phyloP scores from a whole-genome alignment of 2,888 invertebrate species.

The Trissolcus brochymenae region DNA sequence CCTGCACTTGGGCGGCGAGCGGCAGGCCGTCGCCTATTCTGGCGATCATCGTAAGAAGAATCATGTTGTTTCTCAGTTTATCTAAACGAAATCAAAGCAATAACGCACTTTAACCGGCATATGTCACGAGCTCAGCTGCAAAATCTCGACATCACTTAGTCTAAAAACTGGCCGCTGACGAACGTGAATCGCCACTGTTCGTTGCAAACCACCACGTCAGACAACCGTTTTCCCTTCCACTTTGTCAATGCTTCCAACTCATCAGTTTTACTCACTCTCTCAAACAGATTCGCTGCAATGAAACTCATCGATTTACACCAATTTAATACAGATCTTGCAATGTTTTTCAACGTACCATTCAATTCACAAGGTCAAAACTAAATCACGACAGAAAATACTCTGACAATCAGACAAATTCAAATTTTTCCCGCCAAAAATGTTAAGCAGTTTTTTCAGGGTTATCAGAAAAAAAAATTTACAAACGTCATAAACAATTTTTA shows the following conservation, averaged over 20 bases:
- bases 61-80: constrained; percentile 81
- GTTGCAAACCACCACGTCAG: constrained; percentile 43
- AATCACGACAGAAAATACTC: too few species aligned
- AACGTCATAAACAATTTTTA: too few species aligned
- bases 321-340: not conserved
- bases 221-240: constrained; percentile 35
- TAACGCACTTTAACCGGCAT: constrained; percentile 3
- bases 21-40: constrained; percentile 96
- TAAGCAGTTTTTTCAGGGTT: too few species aligned
- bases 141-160: constrained; percentile 30
- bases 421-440: too few species aligned
- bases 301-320: too few species aligned
- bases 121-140: constrained; percentile 5
- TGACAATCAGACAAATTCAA: too few species aligned
- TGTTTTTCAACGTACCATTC: not conserved
- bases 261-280: constrained; percentile 24
- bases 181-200: constrained; percentile 43
- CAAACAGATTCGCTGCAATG: too few species aligned
- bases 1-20: constrained; percentile 97
- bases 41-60: constrained; percentile 98
- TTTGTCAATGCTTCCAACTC: constrained; percentile 32
- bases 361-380: too few species aligned
- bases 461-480: too few species aligned
- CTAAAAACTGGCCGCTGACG: constrained; percentile 14
- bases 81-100: constrained; percentile 5